Percentiles rank a stretch among this genome's conserved stretches.
phyloP scores from a whole-genome alignment of 2,797 vertebrate genomes.

The Danio kyathit region DNA sequence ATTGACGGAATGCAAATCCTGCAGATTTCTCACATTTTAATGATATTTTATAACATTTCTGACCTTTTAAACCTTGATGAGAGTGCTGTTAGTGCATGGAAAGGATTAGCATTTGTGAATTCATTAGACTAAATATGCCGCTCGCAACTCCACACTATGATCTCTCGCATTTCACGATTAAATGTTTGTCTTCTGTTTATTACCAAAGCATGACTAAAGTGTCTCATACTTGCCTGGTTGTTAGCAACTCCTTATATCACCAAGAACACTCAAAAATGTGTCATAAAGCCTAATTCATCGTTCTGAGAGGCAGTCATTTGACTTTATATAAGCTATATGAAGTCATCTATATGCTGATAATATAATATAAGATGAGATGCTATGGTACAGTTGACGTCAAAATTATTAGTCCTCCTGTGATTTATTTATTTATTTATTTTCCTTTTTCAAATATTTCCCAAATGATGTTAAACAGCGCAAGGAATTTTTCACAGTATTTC shows the following conservation, averaged over 20 bases:
- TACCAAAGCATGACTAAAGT: slow-evolving; percentile 53
- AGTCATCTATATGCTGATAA: slow-evolving; percentile 6
- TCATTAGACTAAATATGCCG: slow-evolving; percentile 12
- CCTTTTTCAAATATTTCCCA: too few species aligned
- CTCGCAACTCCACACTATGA: slow-evolving; percentile 32
- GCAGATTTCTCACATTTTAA: not conserved
- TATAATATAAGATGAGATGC: not conserved
- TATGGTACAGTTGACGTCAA: not conserved
- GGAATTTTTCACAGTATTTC: too few species aligned
- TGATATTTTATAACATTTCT: slow-evolving; percentile 6
- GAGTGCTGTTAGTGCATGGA: not conserved
- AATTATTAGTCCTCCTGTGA: too few species aligned
- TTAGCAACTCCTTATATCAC: slow-evolving; percentile 56
- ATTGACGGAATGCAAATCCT: slow-evolving; percentile 2
- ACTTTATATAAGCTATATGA: slow-evolving; percentile 14
- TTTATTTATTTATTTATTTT: too few species aligned
- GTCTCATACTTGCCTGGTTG: slow-evolving; percentile 38
- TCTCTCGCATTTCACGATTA: slow-evolving; percentile 40
- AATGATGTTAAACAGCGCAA: too few species aligned
- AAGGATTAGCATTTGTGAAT: slow-evolving; percentile 29
- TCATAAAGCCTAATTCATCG: slow-evolving; percentile 55
- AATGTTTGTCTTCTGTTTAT: slow-evolving; percentile 50
- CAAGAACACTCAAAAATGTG: slow-evolving; percentile 45
- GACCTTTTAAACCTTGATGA: slow-evolving; percentile 33
- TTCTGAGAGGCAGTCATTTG: slow-evolving; percentile 13